These are phyloP conservation scores for Pecten maximus DNA, from an alignment of 2,888 invertebrate genomes.

Conservation along the genomic window DNA sequence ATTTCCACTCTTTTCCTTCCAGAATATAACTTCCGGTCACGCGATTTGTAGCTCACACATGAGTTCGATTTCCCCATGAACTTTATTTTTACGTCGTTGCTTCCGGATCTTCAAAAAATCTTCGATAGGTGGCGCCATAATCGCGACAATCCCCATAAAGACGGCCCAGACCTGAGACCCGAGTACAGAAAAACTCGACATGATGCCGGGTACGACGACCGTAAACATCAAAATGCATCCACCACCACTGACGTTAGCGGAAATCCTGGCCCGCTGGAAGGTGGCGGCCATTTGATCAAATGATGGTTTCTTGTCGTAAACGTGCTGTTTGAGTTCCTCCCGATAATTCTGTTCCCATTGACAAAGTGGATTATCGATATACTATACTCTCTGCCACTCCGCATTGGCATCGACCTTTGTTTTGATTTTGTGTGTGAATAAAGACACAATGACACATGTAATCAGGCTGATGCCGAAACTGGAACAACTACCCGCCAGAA, in stretches of 20 bases:
- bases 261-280: constrained; percentile 67
- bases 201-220: constrained; percentile 71
- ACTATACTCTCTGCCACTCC: constrained; percentile 76
- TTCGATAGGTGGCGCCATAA: constrained; percentile 72
- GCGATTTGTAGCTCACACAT: no score
- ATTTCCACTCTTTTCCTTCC: no score
- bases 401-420: constrained; percentile 63
- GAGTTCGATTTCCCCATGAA: constrained; percentile 25
- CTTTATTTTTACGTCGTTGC: constrained; percentile 66
- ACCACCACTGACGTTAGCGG: constrained; percentile 70
- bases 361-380: constrained; percentile 75
- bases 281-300: constrained; percentile 73
- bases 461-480: constrained; percentile 70
- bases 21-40: no score
- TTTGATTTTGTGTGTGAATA: constrained; percentile 68
- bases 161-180: constrained; percentile 74
- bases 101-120: constrained; percentile 72
- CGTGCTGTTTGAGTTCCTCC: constrained; percentile 69
- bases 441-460: constrained; percentile 69
- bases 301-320: constrained; percentile 69
- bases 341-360: constrained; percentile 74
- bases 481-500: constrained; percentile 71
- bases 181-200: constrained; percentile 72
- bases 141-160: constrained; percentile 73
- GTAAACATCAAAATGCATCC: constrained; percentile 68